Percentiles rank a stretch among this genome's conserved stretches.
phyloP scores from a whole-genome alignment of 2,797 vertebrate species.

The Synanceia verrucosa region DNA sequence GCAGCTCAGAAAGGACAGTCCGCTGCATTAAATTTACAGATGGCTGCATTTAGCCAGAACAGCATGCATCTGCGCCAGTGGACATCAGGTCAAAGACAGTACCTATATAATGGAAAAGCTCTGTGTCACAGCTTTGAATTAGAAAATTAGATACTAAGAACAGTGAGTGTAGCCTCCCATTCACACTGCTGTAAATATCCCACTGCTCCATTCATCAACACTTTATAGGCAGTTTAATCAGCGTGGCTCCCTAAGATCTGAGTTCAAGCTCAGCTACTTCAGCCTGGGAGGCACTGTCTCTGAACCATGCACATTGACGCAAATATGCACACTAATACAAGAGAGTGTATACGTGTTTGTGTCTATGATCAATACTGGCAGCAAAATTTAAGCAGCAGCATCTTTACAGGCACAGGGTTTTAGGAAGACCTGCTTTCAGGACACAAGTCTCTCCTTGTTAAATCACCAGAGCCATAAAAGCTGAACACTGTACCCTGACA shows the following conservation, averaged over 20 bases:
- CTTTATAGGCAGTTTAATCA: constrained; percentile 79
- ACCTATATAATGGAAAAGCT: constrained; percentile 7
- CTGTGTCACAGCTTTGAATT: constrained; percentile 10
- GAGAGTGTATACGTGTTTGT: neutral
- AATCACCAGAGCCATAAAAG: constrained; percentile 40
- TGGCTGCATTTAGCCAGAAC: neutral
- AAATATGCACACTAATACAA: constrained; percentile 15
- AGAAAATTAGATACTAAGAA: constrained; percentile 23
- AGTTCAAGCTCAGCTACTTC: constrained; percentile 36
- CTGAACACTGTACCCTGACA: constrained; percentile 17
- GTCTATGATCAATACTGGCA: constrained; percentile 25
- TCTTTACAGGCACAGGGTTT: constrained; percentile 32
- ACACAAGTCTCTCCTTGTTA: constrained; percentile 15
- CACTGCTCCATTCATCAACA: constrained; percentile 68
- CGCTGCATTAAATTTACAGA: accelerated
- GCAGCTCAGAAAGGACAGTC: no score
- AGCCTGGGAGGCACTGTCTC: constrained; percentile 7
- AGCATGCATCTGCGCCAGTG: neutral
- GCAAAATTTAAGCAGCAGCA: constrained; percentile 24
- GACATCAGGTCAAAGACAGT: neutral
- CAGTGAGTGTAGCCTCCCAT: constrained; percentile 35
- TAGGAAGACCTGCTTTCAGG: constrained; percentile 15
- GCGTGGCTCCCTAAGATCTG: constrained; percentile 48
- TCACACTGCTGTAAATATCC: constrained; percentile 65
- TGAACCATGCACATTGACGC: constrained; percentile 19